Percentiles rank a stretch among this genome's conserved stretches.
These are phyloP conservation scores for Anastatus disparis DNA, from an alignment of 1,140 invertebrate genomes.

Conservation along the genomic window DNA sequence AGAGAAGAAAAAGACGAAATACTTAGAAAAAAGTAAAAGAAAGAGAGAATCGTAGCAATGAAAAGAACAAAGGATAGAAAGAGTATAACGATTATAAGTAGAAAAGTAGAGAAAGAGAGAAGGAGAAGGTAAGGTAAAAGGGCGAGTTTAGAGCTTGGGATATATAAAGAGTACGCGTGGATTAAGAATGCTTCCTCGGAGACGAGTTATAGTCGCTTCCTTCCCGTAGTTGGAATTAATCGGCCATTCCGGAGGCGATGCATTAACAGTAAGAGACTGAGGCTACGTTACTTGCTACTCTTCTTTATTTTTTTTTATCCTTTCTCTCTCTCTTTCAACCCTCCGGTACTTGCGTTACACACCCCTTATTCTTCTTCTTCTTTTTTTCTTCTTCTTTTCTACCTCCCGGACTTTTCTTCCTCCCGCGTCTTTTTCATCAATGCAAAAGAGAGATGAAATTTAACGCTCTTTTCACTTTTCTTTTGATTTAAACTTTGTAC, in stretches of 20 bases:
- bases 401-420: background rate
- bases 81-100: conserved; percentile 34
- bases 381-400: conserved; percentile 12
- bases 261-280: conserved; percentile 62
- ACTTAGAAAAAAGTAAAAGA: too few species aligned
- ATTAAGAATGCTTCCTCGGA: conserved; percentile 67
- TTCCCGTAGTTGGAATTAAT: conserved; percentile 66
- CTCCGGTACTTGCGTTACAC: conserved; percentile 30
- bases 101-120: conserved; percentile 23
- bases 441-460: conserved; percentile 4
- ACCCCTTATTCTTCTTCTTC: conserved; percentile 20
- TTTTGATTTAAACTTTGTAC: conserved; percentile 27
- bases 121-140: background rate
- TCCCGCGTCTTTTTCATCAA: background rate
- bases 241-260: conserved; percentile 64
- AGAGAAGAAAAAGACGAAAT: conserved; percentile 25
- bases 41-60: too few species aligned
- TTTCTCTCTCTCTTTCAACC: background rate
- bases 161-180: conserved; percentile 64
- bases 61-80: conserved; percentile 15
- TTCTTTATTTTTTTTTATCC: conserved; percentile 18
- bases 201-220: conserved; percentile 66
- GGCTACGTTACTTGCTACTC: conserved; percentile 36
- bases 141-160: conserved; percentile 51
- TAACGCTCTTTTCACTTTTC: conserved; percentile 1